Base-by-base conservation (phyloP, 2,797 vertebrate species). In the Cheirogaleus major region DNA sequence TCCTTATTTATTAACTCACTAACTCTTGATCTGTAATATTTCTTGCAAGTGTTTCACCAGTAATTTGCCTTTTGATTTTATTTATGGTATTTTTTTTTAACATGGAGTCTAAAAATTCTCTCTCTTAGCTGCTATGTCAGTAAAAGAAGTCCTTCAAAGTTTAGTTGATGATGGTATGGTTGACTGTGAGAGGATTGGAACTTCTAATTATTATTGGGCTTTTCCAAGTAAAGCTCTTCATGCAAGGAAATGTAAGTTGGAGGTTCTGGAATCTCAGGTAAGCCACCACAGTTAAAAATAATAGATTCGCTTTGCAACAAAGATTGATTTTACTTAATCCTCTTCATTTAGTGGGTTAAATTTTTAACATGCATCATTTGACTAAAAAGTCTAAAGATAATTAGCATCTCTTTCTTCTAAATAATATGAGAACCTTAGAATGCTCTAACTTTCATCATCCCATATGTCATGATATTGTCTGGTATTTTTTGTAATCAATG, bases 201-300 rank as follows among this genome's bases (percentile, higher is more conserved):
- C 99, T 2, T 99, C 99, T 38, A 99, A 99, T 99, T 99, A 99
- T 97, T 99, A 99, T 97, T 99, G 99, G 99, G 99, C 99, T 93
- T 99, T 99, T 97, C 99, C 99, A 94, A 99, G 99, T 98, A 99
- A 99, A 98, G 99, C 99, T 95, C 98, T 99, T 93, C 98, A 99
- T 17, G 95, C 98, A 84, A 99, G 99, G 88, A 99, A 99, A 92
- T 98, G 97, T 91, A 99, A 99, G 97, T 96, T 99, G 98, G 99
- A 99, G 91, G 98, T 99, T 72, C 91, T 99, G 96, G 98, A 99
- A 70, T 99, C 98, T 96, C 99, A 99, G 99, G 99, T 99, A 98
- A 99, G 94, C 91, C 5, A 67, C 0, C 17, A 45, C 0, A 69
- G 72, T 93, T 92, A 82, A 65, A 85, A 84, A 89, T 89, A 48